Evolutionary conservation across 2,888 invertebrate species (phyloP).

Genomic region (Drosophila hamatofila): DNA sequence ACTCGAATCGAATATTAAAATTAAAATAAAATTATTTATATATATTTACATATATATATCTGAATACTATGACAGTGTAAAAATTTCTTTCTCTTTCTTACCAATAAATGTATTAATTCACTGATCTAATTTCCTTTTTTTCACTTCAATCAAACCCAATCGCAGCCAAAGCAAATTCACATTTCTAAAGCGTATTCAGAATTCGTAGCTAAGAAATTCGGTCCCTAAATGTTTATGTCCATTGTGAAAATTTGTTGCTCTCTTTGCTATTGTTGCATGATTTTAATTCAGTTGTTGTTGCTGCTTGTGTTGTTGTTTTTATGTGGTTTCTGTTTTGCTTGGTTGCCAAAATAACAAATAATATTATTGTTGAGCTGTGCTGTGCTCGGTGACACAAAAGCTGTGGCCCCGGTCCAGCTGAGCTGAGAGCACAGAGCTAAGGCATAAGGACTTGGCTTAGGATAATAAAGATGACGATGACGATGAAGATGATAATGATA

Average conservation of each 20-base stretch:
- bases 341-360: conserved; percentile 58
- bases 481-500: conserved; percentile 3
- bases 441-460: neutral
- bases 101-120: no score
- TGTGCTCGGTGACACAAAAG: conserved; percentile 61
- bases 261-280: conserved; percentile 16
- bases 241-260: conserved; percentile 11
- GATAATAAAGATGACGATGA: neutral
- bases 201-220: neutral
- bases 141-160: neutral
- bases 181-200: conserved; percentile 2
- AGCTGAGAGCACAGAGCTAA: neutral
- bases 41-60: no score
- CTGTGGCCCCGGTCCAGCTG: conserved; percentile 15
- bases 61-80: no score
- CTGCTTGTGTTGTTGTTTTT: conserved; percentile 24
- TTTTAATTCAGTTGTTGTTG: neutral
- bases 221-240: neutral
- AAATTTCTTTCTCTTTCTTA: no score
- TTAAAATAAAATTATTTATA: no score
- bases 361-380: conserved; percentile 42
- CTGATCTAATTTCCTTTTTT: neutral
- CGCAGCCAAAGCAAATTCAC: neutral
- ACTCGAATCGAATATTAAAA: no score
- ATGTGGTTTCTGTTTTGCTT: conserved; percentile 63